A percentile compares a stretch with the other conserved stretches of the same genome.
Conservation (phyloP, 2,888 invertebrate genomes). For the Acrocyrtus sp. region DNA sequence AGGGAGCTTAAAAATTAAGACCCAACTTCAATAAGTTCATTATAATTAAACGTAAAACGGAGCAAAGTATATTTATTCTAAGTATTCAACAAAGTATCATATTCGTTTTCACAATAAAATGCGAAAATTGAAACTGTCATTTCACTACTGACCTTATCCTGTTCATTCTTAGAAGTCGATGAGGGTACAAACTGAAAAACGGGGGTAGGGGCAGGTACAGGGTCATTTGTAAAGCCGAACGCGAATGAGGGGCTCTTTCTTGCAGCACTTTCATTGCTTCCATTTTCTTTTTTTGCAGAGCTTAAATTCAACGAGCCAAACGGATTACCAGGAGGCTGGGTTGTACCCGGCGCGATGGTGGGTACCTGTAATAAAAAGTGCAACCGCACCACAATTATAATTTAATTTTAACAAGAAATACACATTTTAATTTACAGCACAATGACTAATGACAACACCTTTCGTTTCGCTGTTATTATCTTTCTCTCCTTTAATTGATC, state of each 20-base stretch:
- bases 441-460: constrained; percentile 19
- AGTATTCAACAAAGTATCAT: too few relatives aligned
- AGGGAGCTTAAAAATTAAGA: too few relatives aligned
- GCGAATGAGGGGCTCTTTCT: background rate
- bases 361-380: background rate
- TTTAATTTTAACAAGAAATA: background rate
- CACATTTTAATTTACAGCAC: too few relatives aligned
- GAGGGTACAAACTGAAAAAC: too few relatives aligned
- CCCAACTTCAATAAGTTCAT: too few relatives aligned
- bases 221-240: background rate
- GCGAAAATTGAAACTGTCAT: too few relatives aligned
- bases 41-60: too few relatives aligned
- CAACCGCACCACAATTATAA: background rate
- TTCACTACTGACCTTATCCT: too few relatives aligned
- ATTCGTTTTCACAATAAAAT: too few relatives aligned
- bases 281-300: background rate
- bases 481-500: constrained; percentile 70
- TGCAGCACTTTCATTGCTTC: background rate
- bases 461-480: constrained; percentile 46
- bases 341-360: background rate
- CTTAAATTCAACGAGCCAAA: constrained; percentile 13
- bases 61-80: too few relatives aligned
- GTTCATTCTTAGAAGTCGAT: too few relatives aligned
- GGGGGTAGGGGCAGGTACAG: background rate
- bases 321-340: constrained; percentile 10